Conservation (phyloP, 2,113 vertebrate species). For the Centropus bengalensis region DNA sequence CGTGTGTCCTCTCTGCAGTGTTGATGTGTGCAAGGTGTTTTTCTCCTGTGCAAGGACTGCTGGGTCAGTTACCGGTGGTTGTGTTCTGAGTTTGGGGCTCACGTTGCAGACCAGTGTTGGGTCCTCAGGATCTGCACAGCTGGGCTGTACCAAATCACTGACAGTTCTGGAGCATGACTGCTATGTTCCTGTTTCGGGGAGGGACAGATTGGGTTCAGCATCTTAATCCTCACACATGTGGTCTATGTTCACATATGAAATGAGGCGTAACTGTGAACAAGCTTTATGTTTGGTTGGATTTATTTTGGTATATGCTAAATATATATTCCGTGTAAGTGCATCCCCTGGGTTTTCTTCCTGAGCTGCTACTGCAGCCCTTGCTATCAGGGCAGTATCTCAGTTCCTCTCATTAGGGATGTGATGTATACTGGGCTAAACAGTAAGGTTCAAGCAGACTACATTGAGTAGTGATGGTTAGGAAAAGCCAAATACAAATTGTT, state of each 20-base stretch:
- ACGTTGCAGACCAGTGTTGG: neutral
- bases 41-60: neutral
- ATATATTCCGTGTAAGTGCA: neutral
- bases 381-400: neutral
- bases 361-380: neutral
- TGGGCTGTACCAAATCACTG: conserved; percentile 1
- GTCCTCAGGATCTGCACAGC: neutral
- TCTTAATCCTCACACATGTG: conserved; percentile 61
- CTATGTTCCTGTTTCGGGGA: conserved; percentile 26
- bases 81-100: neutral
- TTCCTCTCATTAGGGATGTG: neutral
- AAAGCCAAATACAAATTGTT: neutral
- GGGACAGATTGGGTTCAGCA: conserved; percentile 45
- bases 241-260: conserved; percentile 44
- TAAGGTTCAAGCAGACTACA: neutral
- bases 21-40: neutral
- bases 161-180: conserved; percentile 29
- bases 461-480: neutral
- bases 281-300: conserved; percentile 53
- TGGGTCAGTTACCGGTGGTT: neutral
- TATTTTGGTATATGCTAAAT: conserved; percentile 37
- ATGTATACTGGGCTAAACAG: neutral
- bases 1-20: neutral
- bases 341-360: neutral
- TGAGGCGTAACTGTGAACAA: conserved; percentile 69